Evolutionary conservation across 2,113 vertebrate species (phyloP).

Genomic region (Gadus macrocephalus): DNA sequence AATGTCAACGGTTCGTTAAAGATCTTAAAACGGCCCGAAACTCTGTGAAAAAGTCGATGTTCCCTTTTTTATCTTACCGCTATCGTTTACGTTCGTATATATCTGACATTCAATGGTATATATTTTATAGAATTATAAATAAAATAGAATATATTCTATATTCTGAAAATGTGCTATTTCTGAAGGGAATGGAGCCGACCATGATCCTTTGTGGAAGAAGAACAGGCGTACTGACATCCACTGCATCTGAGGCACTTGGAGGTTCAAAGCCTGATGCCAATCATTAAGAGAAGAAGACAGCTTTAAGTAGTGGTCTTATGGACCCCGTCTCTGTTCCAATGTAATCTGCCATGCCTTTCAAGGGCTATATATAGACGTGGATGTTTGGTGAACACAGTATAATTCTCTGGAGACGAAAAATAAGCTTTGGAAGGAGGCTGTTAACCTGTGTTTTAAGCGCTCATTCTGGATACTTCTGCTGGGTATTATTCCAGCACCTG

Average conservation of each 20-base stretch:
- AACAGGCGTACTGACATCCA: not conserved
- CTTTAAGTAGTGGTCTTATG: conserved; percentile 51
- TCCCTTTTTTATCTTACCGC: too few species aligned
- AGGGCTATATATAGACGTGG: conserved; percentile 66
- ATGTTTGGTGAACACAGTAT: conserved; percentile 65
- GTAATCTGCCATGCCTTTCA: conserved; percentile 61
- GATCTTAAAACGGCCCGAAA: too few species aligned
- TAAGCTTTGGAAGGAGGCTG: conserved; percentile 50
- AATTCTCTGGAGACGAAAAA: conserved; percentile 58
- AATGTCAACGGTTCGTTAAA: too few species aligned
- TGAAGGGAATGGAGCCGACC: too few species aligned
- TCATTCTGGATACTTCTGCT: conserved; percentile 42
- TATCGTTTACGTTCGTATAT: too few species aligned
- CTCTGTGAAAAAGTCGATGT: too few species aligned
- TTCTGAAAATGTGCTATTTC: too few species aligned
- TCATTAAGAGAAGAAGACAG: conserved; percentile 59
- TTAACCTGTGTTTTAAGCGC: conserved; percentile 55
- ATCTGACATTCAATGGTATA: too few species aligned
- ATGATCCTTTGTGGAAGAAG: too few species aligned
- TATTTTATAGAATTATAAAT: too few species aligned
- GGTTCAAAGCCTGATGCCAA: conserved; percentile 50
- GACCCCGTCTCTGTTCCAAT: conserved; percentile 42
- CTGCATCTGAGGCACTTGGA: conserved; percentile 2
- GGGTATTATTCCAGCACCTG: conserved; percentile 52
- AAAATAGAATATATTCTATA: too few species aligned